These are phyloP conservation scores for Acleris literana DNA, from an alignment of 2,888 invertebrate genomes.

Conservation along the genomic window DNA sequence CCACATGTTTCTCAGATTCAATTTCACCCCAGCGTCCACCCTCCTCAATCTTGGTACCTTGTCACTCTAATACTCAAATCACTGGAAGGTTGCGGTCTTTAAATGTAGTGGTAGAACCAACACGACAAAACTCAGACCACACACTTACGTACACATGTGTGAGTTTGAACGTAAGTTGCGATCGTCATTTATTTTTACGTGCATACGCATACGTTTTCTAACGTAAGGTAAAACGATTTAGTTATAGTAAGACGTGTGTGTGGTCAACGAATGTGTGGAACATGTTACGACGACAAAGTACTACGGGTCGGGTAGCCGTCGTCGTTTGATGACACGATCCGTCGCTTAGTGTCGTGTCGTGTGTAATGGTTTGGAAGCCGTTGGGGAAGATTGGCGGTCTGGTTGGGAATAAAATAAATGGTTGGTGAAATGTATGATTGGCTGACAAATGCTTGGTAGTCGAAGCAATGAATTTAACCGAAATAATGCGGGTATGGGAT, in stretches of 20 bases:
- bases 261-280: not conserved
- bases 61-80: not conserved
- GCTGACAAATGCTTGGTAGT: not conserved
- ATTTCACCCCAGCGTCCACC: slow-evolving; percentile 27
- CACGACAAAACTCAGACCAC: no score
- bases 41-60: slow-evolving; percentile 14
- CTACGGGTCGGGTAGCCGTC: slow-evolving; percentile 2
- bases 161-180: no score
- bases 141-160: no score
- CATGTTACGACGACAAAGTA: slow-evolving; percentile 12
- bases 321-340: slow-evolving; percentile 30
- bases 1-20: slow-evolving; percentile 34
- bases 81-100: no score
- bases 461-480: no score
- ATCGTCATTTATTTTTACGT: no score
- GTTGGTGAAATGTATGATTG: not conserved
- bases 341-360: slow-evolving; percentile 35
- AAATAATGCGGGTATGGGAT: no score
- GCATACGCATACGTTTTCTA: no score
- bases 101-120: not conserved
- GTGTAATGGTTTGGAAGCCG: slow-evolving; percentile 32
- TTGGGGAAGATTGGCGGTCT: slow-evolving; percentile 27
- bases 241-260: not conserved
- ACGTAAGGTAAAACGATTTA: no score
- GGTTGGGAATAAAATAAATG: slow-evolving; percentile 15